Evolutionary conservation across 2,888 invertebrate species (phyloP), one percentile per base, ranked within the genome.

Genomic region (Polyommatus iphigenia): DNA sequence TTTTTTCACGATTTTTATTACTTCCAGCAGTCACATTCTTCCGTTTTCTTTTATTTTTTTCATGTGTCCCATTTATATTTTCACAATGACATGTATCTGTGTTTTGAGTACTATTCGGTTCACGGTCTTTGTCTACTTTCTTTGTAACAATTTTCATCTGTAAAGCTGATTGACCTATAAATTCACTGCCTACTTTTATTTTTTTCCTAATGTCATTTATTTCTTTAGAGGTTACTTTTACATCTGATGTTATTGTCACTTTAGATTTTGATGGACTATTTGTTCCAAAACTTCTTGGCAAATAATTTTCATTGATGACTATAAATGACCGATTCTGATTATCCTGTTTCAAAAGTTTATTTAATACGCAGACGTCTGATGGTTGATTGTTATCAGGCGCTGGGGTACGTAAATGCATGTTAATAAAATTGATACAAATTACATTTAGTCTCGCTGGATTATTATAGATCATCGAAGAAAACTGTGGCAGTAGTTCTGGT

Each of bases 131-230:
- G 50, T 20, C 18, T 20, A 32, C 46, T 41, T 77, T 62, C 46
- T 77, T 77, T 24, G 57, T 71, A 77, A 67, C 36, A 59, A 71
- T 77, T 62, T 77, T 67, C 67, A 77, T 77, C 20, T 77, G 32
- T 46, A 75, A 50, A 46, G 71, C 77, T 67, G 77, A 77, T 77
- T 77, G 59, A n/a, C 18, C 24, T 41, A 77, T 77, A 67, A 71
- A 62, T 77, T 77, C 62, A 62, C 67, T 46, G 36, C 46, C 67
- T 46, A 13, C 46, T 67, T 67, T 62, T 67, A 46, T 77, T 67
- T 71, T 57, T 62, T 32, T 77, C 20, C 15, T 75, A n/a, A 75
- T 20, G 20, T 75, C 50, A 18, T 54, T 54, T 54, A 54, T 54
- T 54, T 54, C 54, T 54, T 54, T 54, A 54, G 54, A n/a, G 54